Percentiles rank a stretch among this genome's conserved stretches.
phyloP scores from a whole-genome alignment of 2,797 vertebrate species.

The Gymnoscopelus microlampas region DNA sequence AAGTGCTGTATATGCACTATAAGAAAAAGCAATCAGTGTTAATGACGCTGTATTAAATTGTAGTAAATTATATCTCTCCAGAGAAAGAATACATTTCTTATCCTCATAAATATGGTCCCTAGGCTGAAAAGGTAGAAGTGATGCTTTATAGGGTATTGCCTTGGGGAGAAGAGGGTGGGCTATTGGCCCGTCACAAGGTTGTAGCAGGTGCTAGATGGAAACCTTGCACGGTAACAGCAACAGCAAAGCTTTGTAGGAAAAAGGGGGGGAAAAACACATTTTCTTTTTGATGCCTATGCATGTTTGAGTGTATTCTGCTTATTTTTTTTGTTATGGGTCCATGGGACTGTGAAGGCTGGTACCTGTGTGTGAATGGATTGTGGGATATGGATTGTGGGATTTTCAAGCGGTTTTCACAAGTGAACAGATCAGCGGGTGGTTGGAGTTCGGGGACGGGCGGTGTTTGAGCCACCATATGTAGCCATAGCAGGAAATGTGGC shows the following conservation, averaged over 20 bases:
- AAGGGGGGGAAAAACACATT: neutral
- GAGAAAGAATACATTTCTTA: too few relatives aligned
- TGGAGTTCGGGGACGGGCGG: neutral
- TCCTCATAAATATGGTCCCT: neutral
- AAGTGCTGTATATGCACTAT: too few relatives aligned
- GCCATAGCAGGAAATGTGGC: constrained; percentile 28
- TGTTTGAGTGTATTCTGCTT: neutral
- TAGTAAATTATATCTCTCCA: too few relatives aligned
- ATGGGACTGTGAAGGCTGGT: neutral
- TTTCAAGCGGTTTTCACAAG: neutral
- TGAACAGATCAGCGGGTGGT: neutral
- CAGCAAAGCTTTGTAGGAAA: neutral
- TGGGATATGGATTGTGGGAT: too few relatives aligned
- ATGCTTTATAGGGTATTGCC: neutral
- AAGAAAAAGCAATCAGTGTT: too few relatives aligned
- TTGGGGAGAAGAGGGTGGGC: neutral
- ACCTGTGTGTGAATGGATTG: neutral
- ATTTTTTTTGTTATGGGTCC: neutral
- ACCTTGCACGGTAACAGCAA: too few relatives aligned
- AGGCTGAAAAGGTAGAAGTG: neutral
- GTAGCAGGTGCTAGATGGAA: too few relatives aligned
- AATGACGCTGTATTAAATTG: too few relatives aligned
- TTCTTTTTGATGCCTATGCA: neutral
- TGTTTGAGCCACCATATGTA: constrained; percentile 26
- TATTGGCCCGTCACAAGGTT: neutral